phyloP scores from a whole-genome alignment of 2,113 vertebrate species.

The Calidris pygmaea region DNA sequence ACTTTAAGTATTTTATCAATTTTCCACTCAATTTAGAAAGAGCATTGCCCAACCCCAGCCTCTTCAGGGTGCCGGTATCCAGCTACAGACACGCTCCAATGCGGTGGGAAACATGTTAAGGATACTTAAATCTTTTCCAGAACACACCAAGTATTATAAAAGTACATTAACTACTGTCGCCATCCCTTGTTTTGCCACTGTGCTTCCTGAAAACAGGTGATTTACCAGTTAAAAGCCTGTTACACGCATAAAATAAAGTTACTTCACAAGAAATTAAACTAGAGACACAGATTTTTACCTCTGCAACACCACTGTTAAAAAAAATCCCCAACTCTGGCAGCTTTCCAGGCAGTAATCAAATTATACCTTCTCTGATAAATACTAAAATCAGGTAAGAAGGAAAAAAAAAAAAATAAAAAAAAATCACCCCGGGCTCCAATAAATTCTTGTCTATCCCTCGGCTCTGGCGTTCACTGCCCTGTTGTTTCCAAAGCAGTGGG shows the following conservation, averaged over 20 bases:
- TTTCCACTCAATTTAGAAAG: background rate
- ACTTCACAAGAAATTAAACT: background rate
- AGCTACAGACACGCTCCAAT: accelerated
- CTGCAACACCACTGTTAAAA: background rate
- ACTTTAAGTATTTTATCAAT: background rate
- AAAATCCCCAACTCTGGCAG: background rate
- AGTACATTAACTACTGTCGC: background rate
- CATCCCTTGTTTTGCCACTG: background rate
- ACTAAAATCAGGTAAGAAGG: background rate
- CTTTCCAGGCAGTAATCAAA: background rate
- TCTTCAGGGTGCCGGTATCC: too few relatives aligned
- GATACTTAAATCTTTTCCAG: background rate
- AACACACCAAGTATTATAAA: background rate
- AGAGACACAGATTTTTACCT: background rate
- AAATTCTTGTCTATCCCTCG: background rate
- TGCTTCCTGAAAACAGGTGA: background rate
- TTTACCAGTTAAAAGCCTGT: background rate
- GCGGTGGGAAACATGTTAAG: accelerated
- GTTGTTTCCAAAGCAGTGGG: background rate
- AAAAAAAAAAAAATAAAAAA: background rate
- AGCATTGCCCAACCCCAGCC: background rate
- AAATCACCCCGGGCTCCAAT: background rate
- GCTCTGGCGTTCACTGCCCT: background rate
- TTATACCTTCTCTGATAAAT: background rate
- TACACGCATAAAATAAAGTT: accelerated